Percentiles rank a stretch among this genome's conserved stretches.
Conservation (phyloP, 1,140 invertebrate species). For the Aphidius gifuensis region DNA sequence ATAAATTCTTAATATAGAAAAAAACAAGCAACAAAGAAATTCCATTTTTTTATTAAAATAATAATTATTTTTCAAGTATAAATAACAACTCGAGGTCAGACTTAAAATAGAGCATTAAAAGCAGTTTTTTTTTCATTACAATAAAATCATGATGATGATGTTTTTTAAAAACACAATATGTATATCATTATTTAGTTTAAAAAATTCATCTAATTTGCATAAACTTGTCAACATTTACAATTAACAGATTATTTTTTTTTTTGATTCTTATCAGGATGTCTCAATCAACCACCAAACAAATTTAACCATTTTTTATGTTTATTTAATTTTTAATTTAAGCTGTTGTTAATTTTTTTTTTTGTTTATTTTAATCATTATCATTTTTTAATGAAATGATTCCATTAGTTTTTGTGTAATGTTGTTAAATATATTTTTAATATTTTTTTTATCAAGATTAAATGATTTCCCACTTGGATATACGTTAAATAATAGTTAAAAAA, state of each 20-base stretch:
- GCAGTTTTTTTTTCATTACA: neutral
- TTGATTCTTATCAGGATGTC: slow-evolving; percentile 7
- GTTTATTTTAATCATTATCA: neutral
- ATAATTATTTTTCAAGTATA: too few relatives aligned
- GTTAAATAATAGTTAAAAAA: slow-evolving; percentile 33
- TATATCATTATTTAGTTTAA: slow-evolving; percentile 9
- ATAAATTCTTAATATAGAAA: too few relatives aligned
- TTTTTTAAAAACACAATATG: too few relatives aligned
- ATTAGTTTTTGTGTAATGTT: neutral
- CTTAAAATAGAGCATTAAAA: slow-evolving; percentile 17
- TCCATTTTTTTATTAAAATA: too few relatives aligned
- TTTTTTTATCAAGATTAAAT: neutral
- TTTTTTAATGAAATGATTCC: neutral
- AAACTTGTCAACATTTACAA: slow-evolving; percentile 21
- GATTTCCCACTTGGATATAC: slow-evolving; percentile 8
- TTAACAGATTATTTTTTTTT: slow-evolving; percentile 15
- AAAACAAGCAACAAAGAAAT: too few relatives aligned
- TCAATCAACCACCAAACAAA: slow-evolving; percentile 8
- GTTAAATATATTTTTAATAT: neutral
- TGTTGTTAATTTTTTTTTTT: neutral
- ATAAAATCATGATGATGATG: too few relatives aligned
- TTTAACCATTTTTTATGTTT: too few relatives aligned
- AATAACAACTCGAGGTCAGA: neutral
- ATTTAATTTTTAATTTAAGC: neutral
- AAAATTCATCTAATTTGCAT: slow-evolving; percentile 19